Base-by-base conservation (phyloP, 1,140 invertebrate species). In the Cotesia chilonis region DNA sequence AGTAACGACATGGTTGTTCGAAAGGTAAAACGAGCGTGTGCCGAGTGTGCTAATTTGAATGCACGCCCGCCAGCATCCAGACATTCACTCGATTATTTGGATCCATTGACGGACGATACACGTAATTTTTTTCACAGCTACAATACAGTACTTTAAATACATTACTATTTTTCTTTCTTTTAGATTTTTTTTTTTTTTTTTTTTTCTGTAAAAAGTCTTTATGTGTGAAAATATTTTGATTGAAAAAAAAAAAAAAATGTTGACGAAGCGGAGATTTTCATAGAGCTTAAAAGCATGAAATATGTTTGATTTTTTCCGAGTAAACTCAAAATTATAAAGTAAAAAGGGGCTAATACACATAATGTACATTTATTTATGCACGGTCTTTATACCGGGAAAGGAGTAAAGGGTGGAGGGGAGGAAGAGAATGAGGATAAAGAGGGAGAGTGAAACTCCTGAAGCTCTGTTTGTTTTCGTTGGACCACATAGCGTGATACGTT, bases 401-500 rank as follows among this genome's bases (percentile, higher is more conserved):
- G 20, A 59, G 17, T 59, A 59, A 41, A 12, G 66, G 10, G 41
- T n/a, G 61, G 17, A 37, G 28, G 70, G 60, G 51, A 20, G 20
- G 70, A 69, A 47, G 41, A 47, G 41, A 47, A 47, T 7, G 41
- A 47, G 41, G 41, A 47, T 47, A 47, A 47, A 47, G 38, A 54
- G 57, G 41, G 66, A 20, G 38, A 36, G 57, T 64, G 71, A 70
- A 70, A 20, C 57, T 41, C 37, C 38, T 64, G 60, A 64, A 65
- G 60, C 81, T 81, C 82, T 85, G 83, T 87, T 86, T 87, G 84
- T 85, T 86, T 85, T 84, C 83, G 81, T 86, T 87, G 84, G 84
- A 83, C 83, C 83, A 85, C 84, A 87, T 86, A 87, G 82, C 85
- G 84, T 86, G 83, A 87, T 85, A 86, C 83, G 83, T 86, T 87